Evolutionary conservation across 1,140 invertebrate genomes (phyloP), one percentile per base, ranked within the genome.

Genomic region (Antheraea mylitta): DNA sequence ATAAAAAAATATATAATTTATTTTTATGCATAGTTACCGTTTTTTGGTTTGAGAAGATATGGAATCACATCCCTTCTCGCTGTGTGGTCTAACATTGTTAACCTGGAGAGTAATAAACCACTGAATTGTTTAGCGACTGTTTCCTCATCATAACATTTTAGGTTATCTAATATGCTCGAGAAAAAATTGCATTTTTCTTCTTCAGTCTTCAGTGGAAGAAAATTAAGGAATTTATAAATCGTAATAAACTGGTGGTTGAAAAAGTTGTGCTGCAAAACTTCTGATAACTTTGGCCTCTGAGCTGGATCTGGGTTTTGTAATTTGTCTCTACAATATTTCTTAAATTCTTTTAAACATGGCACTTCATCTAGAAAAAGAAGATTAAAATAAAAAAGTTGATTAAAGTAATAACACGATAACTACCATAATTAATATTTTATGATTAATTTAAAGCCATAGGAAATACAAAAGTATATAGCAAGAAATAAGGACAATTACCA

Each of bases 241-340:
- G 94, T 91, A 71, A 98, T 95, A 84, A 98, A 97, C 78, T 97
- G 95, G 85, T 97, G 96, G 74, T 95, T 96, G 72, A 97, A 97
- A 85, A 96, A 97, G 18, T 94, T 92, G 88, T 97, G 95, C 77
- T 95, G 87, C 1, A 96, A 86, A 18, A 97, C 82, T 19, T 93
- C 91, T 16, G 93, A 93, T 59, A 97, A 89, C 61, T 92, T 93
- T 16, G 95, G 94, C 64, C 96, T 92, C 68, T 93, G 80, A 58
- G 91, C 85, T 30, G 94, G 90, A 71, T 94, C 93, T 67, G 87
- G 70, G 84, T 95, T 94, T 77, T 96, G 95, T 38, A 97, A 80
- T 75, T 93, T 90, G 64, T 93, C 93, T 78, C 93, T 93, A 77
- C 96, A 96, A 68, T 95, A 94, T 58, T 94, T 93, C 69, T 93